Evolutionary conservation across 2,888 invertebrate species (phyloP).

Genomic region (Autographa pulchrina): DNA sequence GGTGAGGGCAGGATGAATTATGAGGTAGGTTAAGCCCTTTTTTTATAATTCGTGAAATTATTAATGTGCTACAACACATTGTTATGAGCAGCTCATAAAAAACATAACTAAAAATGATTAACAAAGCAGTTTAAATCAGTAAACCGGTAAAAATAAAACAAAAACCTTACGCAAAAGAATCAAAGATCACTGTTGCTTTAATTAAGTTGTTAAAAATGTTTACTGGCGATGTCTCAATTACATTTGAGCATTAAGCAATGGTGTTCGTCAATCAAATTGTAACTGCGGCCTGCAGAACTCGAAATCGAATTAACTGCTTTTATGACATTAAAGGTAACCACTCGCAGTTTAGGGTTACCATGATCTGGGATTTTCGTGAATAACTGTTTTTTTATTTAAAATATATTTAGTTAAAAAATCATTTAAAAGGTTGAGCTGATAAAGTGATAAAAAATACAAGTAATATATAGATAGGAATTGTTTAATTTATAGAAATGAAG

Average conservation of each 20-base stretch:
- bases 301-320: conserved; percentile 65
- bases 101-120: no score
- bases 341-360: conserved; percentile 39
- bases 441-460: background rate
- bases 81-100: no score
- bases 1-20: background rate
- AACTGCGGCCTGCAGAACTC: conserved; percentile 36
- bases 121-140: no score
- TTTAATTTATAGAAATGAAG: no score
- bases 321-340: conserved; percentile 56
- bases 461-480: no score
- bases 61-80: no score
- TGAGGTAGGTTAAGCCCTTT: background rate
- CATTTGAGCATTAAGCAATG: conserved; percentile 50
- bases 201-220: background rate
- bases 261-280: conserved; percentile 60
- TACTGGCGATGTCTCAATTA: conserved; percentile 40
- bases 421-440: no score
- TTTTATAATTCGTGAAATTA: no score
- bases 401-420: background rate
- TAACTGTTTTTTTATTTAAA: background rate
- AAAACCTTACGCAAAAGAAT: background rate
- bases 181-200: background rate
- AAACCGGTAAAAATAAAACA: background rate
- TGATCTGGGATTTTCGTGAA: conserved; percentile 11